Percentiles rank a stretch among this genome's conserved stretches.
These are phyloP conservation scores for Conger conger DNA, from an alignment of 2,113 vertebrate genomes.

Conservation along the genomic window DNA sequence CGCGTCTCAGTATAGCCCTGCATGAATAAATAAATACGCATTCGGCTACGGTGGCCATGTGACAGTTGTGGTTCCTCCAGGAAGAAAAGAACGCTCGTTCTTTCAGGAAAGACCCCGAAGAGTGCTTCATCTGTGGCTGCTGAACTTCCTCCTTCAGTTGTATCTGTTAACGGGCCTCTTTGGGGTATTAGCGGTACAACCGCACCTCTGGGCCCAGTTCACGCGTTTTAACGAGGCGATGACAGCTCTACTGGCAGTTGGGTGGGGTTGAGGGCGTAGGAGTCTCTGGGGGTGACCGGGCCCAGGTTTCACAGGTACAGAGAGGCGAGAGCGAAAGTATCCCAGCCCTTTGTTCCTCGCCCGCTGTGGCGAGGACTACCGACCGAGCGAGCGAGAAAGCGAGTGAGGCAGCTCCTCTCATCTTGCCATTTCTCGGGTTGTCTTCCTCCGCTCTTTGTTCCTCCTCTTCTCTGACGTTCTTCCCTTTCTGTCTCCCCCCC, in stretches of 20 bases:
- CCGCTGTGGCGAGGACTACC: not conserved
- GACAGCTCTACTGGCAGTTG: conserved; percentile 27
- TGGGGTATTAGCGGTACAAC: not conserved
- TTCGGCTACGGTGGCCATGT: not conserved
- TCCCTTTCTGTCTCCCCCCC: conserved; percentile 24
- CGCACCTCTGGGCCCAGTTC: not conserved
- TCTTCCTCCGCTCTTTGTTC: conserved; percentile 55
- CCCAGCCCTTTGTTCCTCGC: conserved; percentile 33
- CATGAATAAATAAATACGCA: not conserved
- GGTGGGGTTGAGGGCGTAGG: conserved; percentile 6
- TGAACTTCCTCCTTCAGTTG: not conserved
- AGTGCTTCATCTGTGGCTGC: not conserved
- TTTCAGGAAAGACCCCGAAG: not conserved
- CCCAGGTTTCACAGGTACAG: conserved; percentile 7
- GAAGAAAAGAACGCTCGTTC: not conserved
- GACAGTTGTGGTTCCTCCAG: not conserved
- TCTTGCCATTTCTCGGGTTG: conserved; percentile 51
- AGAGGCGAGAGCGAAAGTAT: not conserved
- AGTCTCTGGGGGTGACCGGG: conserved; percentile 27
- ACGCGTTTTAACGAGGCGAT: not conserved
- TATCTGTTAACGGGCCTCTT: conserved; percentile 7
- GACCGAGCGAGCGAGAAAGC: not conserved
- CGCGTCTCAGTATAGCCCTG: not conserved
- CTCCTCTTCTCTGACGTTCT: conserved; percentile 13
- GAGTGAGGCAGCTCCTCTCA: conserved; percentile 37